These are phyloP conservation scores for Rana temporaria DNA, from an alignment of 2,113 vertebrate genomes.

Conservation along the genomic window DNA sequence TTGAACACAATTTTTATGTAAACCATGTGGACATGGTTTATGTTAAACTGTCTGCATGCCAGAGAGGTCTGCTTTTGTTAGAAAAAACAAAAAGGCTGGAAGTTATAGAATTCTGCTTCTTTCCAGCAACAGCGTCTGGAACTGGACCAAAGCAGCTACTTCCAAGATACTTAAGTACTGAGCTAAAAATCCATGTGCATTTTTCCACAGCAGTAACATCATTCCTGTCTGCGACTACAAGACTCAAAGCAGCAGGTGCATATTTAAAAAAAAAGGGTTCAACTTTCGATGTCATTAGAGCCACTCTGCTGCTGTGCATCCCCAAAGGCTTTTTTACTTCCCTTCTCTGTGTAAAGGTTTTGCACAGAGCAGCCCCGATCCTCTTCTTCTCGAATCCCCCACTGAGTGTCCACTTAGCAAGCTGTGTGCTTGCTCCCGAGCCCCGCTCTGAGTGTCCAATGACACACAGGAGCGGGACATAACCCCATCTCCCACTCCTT, in stretches of 20 bases:
- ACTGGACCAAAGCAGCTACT: constrained; percentile 13
- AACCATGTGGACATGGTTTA: constrained; percentile 33
- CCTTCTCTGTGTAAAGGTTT: no score
- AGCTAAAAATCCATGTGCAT: background rate
- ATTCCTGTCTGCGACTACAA: background rate
- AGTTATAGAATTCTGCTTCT: constrained; percentile 14
- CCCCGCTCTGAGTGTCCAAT: no score
- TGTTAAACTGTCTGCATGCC: constrained; percentile 26
- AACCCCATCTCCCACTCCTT: no score
- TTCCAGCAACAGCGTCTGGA: constrained; percentile 13
- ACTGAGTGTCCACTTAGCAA: no score
- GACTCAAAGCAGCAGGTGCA: background rate
- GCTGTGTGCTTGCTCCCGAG: no score
- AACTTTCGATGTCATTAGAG: no score
- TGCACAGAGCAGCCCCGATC: no score
- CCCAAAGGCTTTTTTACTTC: no score
- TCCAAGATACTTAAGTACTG: background rate
- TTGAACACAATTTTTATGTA: constrained; percentile 32
- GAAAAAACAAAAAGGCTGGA: constrained; percentile 8
- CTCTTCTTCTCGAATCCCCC: no score
- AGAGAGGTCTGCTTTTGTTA: background rate
- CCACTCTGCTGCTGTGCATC: no score
- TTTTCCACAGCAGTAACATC: background rate
- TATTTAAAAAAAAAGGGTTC: no score
- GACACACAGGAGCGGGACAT: no score